These are phyloP conservation scores for Pantherophis guttatus DNA, from an alignment of 2,113 vertebrate species.

Conservation along the genomic window DNA sequence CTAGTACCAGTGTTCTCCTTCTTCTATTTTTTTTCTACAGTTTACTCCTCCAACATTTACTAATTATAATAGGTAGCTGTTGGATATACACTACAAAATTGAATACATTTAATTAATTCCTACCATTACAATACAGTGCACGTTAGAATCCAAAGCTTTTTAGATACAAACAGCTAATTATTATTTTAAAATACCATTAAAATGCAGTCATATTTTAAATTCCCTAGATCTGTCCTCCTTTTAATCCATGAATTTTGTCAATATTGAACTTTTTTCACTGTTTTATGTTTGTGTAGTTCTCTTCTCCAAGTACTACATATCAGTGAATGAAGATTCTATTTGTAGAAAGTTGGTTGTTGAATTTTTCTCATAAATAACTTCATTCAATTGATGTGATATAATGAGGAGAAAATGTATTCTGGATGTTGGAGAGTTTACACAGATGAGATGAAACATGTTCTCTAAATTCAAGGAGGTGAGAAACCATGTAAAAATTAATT, in stretches of 20 bases:
- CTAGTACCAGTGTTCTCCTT: background rate
- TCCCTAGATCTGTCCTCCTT: background rate
- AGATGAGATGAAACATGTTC: background rate
- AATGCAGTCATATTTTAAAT: background rate
- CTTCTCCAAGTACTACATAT: background rate
- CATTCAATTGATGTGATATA: background rate
- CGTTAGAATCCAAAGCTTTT: background rate
- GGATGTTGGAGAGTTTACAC: background rate
- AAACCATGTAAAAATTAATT: conserved; percentile 17
- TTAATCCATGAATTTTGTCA: background rate
- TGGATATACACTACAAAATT: background rate
- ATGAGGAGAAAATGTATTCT: background rate
- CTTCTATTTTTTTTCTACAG: background rate
- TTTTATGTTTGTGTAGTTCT: background rate
- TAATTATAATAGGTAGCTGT: background rate
- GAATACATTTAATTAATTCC: background rate
- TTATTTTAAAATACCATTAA: background rate
- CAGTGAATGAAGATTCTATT: background rate
- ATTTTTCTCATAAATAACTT: background rate
- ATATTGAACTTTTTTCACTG: background rate
- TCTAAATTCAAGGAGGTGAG: background rate
- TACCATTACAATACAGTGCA: background rate
- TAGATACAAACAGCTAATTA: background rate
- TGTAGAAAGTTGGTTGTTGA: background rate
- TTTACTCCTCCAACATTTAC: background rate